Evolutionary conservation across 2,797 vertebrate genomes (phyloP).

Genomic region (Astyanax mexicanus): DNA sequence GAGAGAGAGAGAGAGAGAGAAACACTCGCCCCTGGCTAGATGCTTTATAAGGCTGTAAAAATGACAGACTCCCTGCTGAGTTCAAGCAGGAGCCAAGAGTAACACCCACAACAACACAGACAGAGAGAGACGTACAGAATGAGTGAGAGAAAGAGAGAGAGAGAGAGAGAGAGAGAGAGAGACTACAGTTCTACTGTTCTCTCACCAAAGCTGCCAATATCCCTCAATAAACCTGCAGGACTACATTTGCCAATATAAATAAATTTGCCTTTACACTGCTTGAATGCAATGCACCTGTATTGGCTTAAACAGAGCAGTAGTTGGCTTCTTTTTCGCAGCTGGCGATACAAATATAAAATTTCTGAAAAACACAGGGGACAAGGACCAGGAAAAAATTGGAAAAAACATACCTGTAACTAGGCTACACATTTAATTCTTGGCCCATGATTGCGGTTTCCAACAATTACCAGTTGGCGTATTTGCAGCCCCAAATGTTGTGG

Average conservation of each 20-base stretch:
- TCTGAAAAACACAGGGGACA: too few species aligned
- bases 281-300: too few species aligned
- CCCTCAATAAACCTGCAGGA: not conserved
- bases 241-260: too few species aligned
- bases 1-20: slow-evolving; percentile 3
- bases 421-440: too few species aligned
- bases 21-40: slow-evolving; percentile 41
- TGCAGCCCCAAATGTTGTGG: not conserved
- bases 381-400: too few species aligned
- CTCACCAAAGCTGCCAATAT: not conserved
- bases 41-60: slow-evolving; percentile 64
- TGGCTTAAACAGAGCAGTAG: too few species aligned
- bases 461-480: too few species aligned
- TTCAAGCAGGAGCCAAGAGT: slow-evolving; percentile 17
- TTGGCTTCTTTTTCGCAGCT: too few species aligned
- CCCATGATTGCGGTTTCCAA: too few species aligned
- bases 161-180: not conserved
- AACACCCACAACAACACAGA: slow-evolving; percentile 12
- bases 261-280: too few species aligned
- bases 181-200: not conserved
- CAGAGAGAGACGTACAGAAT: not conserved
- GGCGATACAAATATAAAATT: too few species aligned
- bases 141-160: not conserved
- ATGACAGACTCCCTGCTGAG: slow-evolving; percentile 55
- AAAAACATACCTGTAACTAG: too few species aligned